Conservation (phyloP, 2,888 invertebrate species). For the Harpagoxenus sublaevis region DNA sequence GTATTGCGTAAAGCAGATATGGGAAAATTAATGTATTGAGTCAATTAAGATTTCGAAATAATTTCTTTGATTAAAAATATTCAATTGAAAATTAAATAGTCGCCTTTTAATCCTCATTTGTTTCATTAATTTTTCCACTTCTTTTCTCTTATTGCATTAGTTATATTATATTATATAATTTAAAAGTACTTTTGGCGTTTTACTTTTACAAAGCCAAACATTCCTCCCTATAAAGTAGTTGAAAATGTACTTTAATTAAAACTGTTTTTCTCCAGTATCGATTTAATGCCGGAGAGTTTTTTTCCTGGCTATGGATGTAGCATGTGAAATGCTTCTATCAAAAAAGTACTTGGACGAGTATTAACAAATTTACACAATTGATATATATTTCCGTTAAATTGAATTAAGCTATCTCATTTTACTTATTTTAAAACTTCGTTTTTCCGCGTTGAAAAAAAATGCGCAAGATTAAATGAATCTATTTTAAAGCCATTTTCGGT, state of each 20-base stretch:
- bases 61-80: not conserved
- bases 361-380: slow-evolving; percentile 8
- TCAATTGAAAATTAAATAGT: not conserved
- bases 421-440: not conserved
- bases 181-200: not conserved
- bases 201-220: slow-evolving; percentile 8
- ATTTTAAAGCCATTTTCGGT: no score
- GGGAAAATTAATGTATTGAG: not conserved
- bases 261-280: slow-evolving; percentile 31
- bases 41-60: not conserved
- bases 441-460: not conserved
- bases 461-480: not conserved
- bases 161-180: slow-evolving; percentile 15
- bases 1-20: not conserved
- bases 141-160: not conserved
- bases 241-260: slow-evolving; percentile 46
- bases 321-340: slow-evolving; percentile 29
- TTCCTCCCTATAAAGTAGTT: slow-evolving; percentile 19
- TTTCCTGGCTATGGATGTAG: not conserved
- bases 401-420: slow-evolving; percentile 11
- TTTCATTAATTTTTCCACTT: not conserved
- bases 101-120: not conserved
- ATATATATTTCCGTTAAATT: slow-evolving; percentile 1
- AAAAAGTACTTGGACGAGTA: slow-evolving; percentile 11
- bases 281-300: slow-evolving; percentile 23